Base-by-base conservation (phyloP, 2,888 invertebrate genomes). In the Caenorhabditis afra region DNA sequence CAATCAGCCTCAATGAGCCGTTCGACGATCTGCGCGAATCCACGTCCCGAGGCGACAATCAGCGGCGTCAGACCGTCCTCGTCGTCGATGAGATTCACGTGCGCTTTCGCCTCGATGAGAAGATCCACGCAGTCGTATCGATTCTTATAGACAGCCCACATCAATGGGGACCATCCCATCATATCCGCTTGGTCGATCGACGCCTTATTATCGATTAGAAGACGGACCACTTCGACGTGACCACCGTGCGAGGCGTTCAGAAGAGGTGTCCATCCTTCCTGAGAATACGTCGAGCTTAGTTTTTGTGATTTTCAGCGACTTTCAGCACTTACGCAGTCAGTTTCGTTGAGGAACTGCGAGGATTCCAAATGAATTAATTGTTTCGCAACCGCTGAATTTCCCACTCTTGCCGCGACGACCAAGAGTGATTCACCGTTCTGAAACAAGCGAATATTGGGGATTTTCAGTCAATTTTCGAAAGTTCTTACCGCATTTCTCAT, bases 131-230 rank as follows among this genome's bases (percentile, higher is more conserved):
- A 93, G 44, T 94, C 91, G 12, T 90, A 87, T 45, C 91, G 91
- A 8, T 95, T 97, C 91, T 97, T 96, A 92, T 99, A 99, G 10
- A 95, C 94, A 0, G 96, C 95, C 98, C 98, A 99, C 94, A 98
- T 96, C 67, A 99, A 93, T 0, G 97, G 93, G 3, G 96, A 95
- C 98, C 98, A 99, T 44, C 96, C 96, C 85, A 96, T 96, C 79
- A 85, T 66, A 77, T 86, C 86, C 5, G 86, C 85, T 23, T 82
- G 81, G 77, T 86, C 86, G 8, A 86, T 83, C 10, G 84, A 52
- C 18, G 82, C 84, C 16, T 82, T 84, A 71, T 95, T 94, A 84
- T 94, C 94, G 58, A 98, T 91, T 66, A 98, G 92, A 66, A 94
- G 93, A 82, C 94, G 94, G 49, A 95, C 95, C 35, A 96, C 94